Evolutionary conservation across 2,888 invertebrate genomes (phyloP).

Genomic region (Hypomecis punctinalis): DNA sequence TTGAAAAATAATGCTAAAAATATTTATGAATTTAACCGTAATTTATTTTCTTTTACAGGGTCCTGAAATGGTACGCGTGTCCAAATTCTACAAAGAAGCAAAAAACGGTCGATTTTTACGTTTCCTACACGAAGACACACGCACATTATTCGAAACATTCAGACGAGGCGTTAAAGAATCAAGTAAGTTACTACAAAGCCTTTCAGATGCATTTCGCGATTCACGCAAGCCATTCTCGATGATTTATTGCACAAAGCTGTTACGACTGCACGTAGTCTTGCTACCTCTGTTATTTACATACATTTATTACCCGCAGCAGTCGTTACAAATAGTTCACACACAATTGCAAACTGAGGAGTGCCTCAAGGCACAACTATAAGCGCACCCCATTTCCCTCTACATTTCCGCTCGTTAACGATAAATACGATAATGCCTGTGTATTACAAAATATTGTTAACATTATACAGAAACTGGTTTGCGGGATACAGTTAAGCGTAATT

Average conservation of each 20-base stretch:
- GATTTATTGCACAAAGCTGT: slow-evolving; percentile 42
- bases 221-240: slow-evolving; percentile 29
- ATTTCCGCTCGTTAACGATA: slow-evolving; percentile 76
- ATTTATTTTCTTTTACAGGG: slow-evolving; percentile 87
- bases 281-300: slow-evolving; percentile 44
- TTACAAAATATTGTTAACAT: slow-evolving; percentile 74
- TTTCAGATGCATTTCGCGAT: slow-evolving; percentile 20
- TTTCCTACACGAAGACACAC: slow-evolving; percentile 93
- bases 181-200: slow-evolving; percentile 84
- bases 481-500: slow-evolving; percentile 73
- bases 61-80: slow-evolving; percentile 94
- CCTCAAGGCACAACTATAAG: slow-evolving; percentile 62
- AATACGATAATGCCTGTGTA: slow-evolving; percentile 70
- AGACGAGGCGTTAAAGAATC: slow-evolving; percentile 96
- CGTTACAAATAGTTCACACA: slow-evolving; percentile 51
- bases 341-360: slow-evolving; percentile 58
- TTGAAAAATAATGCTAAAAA: background rate
- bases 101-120: slow-evolving; percentile 94
- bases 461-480: slow-evolving; percentile 65
- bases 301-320: slow-evolving; percentile 48
- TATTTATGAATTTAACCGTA: background rate
- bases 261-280: slow-evolving; percentile 43
- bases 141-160: slow-evolving; percentile 95
- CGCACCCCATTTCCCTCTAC: slow-evolving; percentile 64
- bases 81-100: slow-evolving; percentile 95